Evolutionary conservation across 2,113 vertebrate species (phyloP).

Genomic region (Galeopterus variegatus): DNA sequence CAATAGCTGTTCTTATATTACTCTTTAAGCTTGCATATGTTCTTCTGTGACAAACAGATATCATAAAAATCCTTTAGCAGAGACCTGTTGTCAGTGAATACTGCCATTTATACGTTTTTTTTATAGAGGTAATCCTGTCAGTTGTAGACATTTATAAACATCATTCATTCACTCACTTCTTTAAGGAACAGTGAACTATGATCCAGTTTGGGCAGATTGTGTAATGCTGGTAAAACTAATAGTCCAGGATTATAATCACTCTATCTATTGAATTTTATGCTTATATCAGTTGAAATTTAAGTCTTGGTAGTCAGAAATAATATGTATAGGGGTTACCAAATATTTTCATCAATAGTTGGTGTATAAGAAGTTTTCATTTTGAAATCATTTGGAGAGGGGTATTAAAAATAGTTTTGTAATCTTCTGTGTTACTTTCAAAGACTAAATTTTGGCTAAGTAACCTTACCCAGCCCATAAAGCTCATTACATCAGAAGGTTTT

Average conservation of each 20-base stretch:
- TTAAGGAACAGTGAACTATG: background rate
- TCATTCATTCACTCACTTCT: background rate
- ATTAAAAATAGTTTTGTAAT: background rate
- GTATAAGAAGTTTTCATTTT: background rate
- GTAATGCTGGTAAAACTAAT: background rate
- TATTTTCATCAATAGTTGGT: background rate
- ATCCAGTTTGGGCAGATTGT: background rate
- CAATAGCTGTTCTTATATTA: background rate
- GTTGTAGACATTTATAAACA: background rate
- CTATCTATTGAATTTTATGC: background rate
- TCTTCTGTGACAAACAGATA: background rate
- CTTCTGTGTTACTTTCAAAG: background rate
- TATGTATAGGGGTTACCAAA: background rate
- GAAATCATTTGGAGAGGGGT: background rate
- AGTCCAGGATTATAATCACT: background rate
- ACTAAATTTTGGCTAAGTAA: background rate
- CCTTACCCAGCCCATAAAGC: background rate
- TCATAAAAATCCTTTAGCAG: background rate
- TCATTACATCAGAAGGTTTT: background rate
- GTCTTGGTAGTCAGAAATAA: background rate
- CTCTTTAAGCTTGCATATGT: background rate
- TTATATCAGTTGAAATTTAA: background rate
- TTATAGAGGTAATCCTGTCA: background rate
- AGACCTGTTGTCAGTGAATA: background rate
- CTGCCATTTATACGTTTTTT: background rate